These are phyloP conservation scores for Equus quagga DNA, from an alignment of 2,113 vertebrate species.

Conservation along the genomic window DNA sequence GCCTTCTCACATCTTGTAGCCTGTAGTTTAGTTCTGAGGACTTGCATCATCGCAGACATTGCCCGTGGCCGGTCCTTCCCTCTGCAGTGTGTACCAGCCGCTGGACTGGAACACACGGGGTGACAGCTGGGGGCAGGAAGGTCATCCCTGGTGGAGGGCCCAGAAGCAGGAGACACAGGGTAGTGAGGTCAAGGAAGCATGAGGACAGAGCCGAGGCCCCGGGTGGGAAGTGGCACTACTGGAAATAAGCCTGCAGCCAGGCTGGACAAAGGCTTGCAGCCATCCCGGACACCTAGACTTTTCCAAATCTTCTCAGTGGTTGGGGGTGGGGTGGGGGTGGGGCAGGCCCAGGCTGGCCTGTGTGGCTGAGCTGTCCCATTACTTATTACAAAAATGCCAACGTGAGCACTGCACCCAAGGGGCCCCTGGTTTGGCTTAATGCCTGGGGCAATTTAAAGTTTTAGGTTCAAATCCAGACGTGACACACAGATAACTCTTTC, in stretches of 20 bases:
- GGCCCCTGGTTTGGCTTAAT: not conserved
- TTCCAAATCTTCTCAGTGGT: not conserved
- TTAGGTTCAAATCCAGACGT: too few relatives aligned
- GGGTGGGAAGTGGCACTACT: not conserved
- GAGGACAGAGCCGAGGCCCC: not conserved
- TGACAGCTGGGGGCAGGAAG: not conserved
- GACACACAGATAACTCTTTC: not conserved
- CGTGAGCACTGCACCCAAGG: not conserved
- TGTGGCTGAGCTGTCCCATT: not conserved
- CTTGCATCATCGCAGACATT: not conserved
- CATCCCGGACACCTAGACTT: not conserved
- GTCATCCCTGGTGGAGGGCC: not conserved
- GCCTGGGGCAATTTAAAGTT: not conserved
- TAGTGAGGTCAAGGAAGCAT: not conserved
- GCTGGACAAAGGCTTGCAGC: not conserved
- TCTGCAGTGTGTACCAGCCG: not conserved
- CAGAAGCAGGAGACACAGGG: not conserved
- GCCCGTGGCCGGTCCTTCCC: not conserved
- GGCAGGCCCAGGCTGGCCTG: not conserved
- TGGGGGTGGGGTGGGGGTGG: too few relatives aligned
- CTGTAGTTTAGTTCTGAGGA: not conserved
- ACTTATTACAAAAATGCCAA: not conserved
- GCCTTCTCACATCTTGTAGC: not conserved
- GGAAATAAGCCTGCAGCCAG: not conserved
- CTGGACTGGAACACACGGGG: not conserved